Evolutionary conservation across 2,888 invertebrate species (phyloP).

Genomic region (Sicus ferrugineus): DNA sequence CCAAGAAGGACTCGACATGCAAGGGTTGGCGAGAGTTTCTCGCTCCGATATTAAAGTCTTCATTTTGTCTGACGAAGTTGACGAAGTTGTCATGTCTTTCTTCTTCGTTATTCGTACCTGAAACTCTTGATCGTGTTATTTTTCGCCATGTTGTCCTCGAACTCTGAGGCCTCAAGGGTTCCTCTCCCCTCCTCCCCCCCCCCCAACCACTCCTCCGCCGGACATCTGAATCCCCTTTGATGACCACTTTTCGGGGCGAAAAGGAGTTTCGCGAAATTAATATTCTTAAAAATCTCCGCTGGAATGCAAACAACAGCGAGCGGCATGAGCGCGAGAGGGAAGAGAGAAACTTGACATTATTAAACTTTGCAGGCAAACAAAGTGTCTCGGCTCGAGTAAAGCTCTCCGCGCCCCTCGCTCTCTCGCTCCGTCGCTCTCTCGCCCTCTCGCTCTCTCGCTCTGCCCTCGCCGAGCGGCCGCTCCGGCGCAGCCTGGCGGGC

Average conservation of each 20-base stretch:
- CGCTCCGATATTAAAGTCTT: too few relatives aligned
- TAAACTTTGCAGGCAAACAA: conserved; percentile 22
- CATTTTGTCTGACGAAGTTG: too few relatives aligned
- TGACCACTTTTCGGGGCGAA: neutral
- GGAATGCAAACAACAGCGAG: neutral
- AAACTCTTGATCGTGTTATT: too few relatives aligned
- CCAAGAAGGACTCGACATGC: too few relatives aligned
- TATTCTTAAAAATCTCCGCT: neutral
- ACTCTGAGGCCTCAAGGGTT: neutral
- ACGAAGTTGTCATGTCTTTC: too few relatives aligned
- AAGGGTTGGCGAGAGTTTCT: too few relatives aligned
- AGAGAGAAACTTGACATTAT: conserved; percentile 27
- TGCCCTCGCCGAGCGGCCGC: too few relatives aligned
- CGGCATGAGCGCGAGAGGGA: neutral
- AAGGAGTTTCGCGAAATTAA: neutral
- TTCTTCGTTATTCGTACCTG: too few relatives aligned
- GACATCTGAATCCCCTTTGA: too few relatives aligned
- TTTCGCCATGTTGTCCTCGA: too few relatives aligned
- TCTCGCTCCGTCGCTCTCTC: neutral
- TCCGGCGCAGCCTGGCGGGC: neutral
- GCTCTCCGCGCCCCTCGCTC: neutral
- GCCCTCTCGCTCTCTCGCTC: neutral
- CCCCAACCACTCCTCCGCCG: too few relatives aligned
- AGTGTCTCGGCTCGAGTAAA: too few relatives aligned
- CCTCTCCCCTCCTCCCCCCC: neutral